A percentile compares a stretch with the other conserved stretches of the same genome.
Conservation (phyloP, 2,888 invertebrate genomes). For the Trimorus sp. region DNA sequence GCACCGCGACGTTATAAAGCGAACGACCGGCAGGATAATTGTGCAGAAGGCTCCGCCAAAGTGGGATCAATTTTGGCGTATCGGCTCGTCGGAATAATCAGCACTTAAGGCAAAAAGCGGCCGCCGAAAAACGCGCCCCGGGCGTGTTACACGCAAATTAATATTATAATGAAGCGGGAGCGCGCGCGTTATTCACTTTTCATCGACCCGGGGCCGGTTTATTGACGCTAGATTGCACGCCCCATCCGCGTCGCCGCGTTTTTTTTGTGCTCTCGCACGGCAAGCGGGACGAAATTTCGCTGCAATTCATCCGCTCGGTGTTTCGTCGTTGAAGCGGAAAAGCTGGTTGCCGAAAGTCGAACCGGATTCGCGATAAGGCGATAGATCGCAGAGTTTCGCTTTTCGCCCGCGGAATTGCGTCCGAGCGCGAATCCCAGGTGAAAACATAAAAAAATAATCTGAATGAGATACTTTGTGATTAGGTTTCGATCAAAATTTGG, state of each 20-base stretch:
- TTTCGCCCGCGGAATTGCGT: too few relatives aligned
- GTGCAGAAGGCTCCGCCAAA: constrained; percentile 51
- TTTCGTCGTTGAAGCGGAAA: too few relatives aligned
- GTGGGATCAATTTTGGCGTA: constrained; percentile 51
- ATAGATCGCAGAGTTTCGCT: too few relatives aligned
- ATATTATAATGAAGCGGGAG: constrained; percentile 49
- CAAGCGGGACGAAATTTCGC: too few relatives aligned
- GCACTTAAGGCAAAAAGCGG: constrained; percentile 31
- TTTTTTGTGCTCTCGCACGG: too few relatives aligned
- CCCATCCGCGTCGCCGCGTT: not conserved
- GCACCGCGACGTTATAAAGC: constrained; percentile 58
- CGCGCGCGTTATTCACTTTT: constrained; percentile 25
- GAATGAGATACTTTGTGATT: too few relatives aligned
- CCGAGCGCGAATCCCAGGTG: too few relatives aligned
- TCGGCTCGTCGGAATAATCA: constrained; percentile 56
- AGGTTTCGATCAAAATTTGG: too few relatives aligned
- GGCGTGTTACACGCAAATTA: constrained; percentile 45
- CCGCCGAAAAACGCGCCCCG: constrained; percentile 34
- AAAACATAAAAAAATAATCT: too few relatives aligned
- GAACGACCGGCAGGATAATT: constrained; percentile 58
- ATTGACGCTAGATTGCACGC: constrained; percentile 41
- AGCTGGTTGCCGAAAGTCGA: too few relatives aligned
- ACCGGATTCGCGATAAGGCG: too few relatives aligned
- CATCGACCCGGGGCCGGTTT: constrained; percentile 20
- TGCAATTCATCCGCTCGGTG: not conserved